These are phyloP conservation scores for Peromyscus maniculatus DNA, from an alignment of 2,113 vertebrate genomes.

Conservation along the genomic window DNA sequence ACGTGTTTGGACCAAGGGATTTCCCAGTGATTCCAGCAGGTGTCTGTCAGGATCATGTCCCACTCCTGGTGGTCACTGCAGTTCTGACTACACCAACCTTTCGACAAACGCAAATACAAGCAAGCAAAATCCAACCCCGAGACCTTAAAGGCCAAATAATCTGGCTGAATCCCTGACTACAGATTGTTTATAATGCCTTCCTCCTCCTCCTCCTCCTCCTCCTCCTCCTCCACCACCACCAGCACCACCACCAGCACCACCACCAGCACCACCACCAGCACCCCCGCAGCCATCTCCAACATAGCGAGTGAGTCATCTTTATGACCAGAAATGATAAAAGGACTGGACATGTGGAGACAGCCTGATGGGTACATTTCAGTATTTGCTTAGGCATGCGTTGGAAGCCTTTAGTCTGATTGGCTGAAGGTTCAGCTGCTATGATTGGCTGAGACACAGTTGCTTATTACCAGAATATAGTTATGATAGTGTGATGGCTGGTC, in stretches of 20 bases:
- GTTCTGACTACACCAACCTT: neutral
- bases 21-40: too few species aligned
- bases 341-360: neutral
- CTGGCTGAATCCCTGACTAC: neutral
- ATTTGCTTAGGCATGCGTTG: neutral
- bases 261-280: too few species aligned
- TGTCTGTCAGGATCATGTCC: too few species aligned
- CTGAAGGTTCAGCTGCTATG: neutral
- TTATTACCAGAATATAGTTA: neutral
- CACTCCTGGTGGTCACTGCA: too few species aligned
- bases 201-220: too few species aligned
- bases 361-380: neutral
- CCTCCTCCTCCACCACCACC: too few species aligned
- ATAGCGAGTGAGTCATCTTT: neutral
- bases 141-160: neutral
- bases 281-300: neutral
- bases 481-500: neutral
- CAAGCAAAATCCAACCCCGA: neutral
- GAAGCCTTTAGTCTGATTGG: neutral
- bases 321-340: neutral
- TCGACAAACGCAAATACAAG: neutral
- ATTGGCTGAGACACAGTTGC: neutral
- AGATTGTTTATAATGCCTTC: neutral
- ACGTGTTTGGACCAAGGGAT: too few species aligned
- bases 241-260: too few species aligned